Percentiles rank a stretch among this genome's conserved stretches.
These are phyloP conservation scores for Menidia menidia DNA, from an alignment of 2,797 vertebrate species.

Conservation along the genomic window DNA sequence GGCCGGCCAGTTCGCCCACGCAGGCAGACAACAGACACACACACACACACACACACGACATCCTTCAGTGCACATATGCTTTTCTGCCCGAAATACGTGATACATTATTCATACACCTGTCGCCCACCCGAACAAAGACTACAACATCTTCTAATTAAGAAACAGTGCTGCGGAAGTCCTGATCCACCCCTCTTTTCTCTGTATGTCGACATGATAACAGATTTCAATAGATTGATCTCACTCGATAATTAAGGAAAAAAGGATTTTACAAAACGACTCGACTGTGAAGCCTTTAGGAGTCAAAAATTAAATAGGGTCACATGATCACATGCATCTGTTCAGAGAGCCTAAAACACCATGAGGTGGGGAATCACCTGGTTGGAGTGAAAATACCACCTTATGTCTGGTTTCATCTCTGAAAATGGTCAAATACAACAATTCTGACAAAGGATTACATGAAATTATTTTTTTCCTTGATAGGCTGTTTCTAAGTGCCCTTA, in stretches of 20 bases:
- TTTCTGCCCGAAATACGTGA: slow-evolving; percentile 22
- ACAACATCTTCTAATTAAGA: slow-evolving; percentile 3
- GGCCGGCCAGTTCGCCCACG: slow-evolving; percentile 71
- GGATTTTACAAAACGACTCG: too few relatives aligned
- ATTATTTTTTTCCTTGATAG: neutral
- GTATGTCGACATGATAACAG: too few relatives aligned
- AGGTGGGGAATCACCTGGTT: too few relatives aligned
- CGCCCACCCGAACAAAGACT: slow-evolving; percentile 13
- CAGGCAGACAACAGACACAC: slow-evolving; percentile 50
- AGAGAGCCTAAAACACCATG: too few relatives aligned
- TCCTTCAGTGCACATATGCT: slow-evolving; percentile 25
- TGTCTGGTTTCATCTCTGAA: too few relatives aligned
- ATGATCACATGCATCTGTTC: too few relatives aligned
- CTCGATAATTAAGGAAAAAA: too few relatives aligned
- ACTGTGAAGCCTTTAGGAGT: too few relatives aligned
- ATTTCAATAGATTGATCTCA: too few relatives aligned
- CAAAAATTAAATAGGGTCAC: too few relatives aligned
- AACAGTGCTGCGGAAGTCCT: neutral
- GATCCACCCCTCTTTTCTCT: neutral
- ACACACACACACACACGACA: slow-evolving; percentile 43
- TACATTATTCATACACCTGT: slow-evolving; percentile 30
- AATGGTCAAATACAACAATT: neutral
- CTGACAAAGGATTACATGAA: neutral
- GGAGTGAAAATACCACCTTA: too few relatives aligned
- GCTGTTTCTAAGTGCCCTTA: neutral